Base-by-base conservation (phyloP, 2,888 invertebrate genomes). In the Crematogaster levior region DNA sequence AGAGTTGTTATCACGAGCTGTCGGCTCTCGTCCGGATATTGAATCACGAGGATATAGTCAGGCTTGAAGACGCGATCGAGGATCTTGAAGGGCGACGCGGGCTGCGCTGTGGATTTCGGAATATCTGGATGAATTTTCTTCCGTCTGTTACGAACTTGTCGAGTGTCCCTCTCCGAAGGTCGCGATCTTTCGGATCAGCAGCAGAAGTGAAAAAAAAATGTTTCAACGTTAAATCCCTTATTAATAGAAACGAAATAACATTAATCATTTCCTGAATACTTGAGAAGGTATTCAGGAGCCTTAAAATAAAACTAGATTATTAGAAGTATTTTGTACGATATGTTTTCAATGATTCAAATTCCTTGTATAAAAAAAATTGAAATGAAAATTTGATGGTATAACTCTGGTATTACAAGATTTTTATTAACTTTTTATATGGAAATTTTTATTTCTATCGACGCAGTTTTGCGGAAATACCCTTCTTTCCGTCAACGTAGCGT, bases 51-150 rank as follows among this genome's bases (percentile, higher is more conserved):
- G 92, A 95, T 96, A 90, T 96, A 97, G 51, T 95, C 94, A 0
- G 97, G 97, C 85, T 95, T 96, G 40, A 97, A 95, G 48, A 95
- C 93, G 58, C 96, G 95, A 92, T 97, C 96, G 18, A 97, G 94
- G 80, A 95, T 92, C 92, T 96, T 96, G 81, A 95, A 96, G 0
- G 95, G 95, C 0, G 97, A 97, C 56, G 96, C 95, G 83, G 96
- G 96, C 27, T 95, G 95, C 0, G 95, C 92, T 58, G 97, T 92
- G 34, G 37, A 70, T 37, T 56, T 37, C 37, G 5, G 24, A 0
- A 95, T 96, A 15, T 96, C 95, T 0, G 97, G 97, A 74, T 83
- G 88, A 58, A 56, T 51, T 3, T 63, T 66, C 6, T 6, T 51
- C 27, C 73, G 81, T 10, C 27, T 66, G 46, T 30, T 70, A 15